A percentile compares a stretch with the other conserved stretches of the same genome.
phyloP scores from a whole-genome alignment of 2,113 vertebrate genomes.

The Sphyrna mokarran region DNA sequence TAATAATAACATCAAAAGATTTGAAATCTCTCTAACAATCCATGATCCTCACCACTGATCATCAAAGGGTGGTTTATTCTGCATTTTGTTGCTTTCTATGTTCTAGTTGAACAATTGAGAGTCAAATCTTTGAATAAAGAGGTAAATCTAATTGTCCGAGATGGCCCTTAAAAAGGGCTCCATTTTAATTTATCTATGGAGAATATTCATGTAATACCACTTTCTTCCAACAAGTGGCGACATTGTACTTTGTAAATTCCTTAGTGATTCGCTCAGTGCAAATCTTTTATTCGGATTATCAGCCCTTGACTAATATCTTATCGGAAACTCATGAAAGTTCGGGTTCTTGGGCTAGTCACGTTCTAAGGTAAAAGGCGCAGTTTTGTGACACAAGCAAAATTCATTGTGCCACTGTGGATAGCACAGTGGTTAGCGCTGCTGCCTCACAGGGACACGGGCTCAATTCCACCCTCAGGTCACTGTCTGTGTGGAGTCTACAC shows the following conservation, averaged over 20 bases:
- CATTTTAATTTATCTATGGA: not conserved
- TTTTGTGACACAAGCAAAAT: not conserved
- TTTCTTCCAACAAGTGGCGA: not conserved
- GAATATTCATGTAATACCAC: not conserved
- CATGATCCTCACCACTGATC: not conserved
- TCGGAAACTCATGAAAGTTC: not conserved
- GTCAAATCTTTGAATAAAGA: not conserved
- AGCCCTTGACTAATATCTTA: not conserved
- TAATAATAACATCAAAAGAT: not conserved
- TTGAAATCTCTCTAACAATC: not conserved
- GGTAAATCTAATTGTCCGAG: not conserved
- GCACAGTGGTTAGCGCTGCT: no score
- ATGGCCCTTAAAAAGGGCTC: not conserved
- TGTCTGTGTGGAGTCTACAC: no score
- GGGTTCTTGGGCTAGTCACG: not conserved
- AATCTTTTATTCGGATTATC: not conserved
- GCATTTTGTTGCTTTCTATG: not conserved
- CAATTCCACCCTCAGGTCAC: no score
- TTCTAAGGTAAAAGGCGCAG: not conserved
- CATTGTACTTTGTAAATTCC: slow-evolving; percentile 7
- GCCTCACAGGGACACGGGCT: no score
- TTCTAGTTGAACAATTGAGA: not conserved
- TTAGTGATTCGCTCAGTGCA: not conserved
- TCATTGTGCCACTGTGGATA: no score
- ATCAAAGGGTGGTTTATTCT: not conserved